These are phyloP conservation scores for Pogonocichla stellata DNA, from an alignment of 2,113 vertebrate genomes.

Conservation along the genomic window DNA sequence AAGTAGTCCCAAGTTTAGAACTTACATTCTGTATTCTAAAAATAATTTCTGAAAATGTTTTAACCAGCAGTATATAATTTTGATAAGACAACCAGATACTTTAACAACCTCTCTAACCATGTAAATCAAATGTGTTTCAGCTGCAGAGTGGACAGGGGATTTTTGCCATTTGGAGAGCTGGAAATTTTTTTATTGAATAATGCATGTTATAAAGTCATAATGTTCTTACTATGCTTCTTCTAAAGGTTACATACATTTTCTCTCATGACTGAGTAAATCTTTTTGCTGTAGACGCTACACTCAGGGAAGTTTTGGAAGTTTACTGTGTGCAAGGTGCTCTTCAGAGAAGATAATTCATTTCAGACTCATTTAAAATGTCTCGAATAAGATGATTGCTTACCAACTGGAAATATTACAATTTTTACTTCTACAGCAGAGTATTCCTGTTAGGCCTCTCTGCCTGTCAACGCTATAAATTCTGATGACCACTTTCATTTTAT, in stretches of 20 bases:
- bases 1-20: neutral
- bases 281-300: neutral
- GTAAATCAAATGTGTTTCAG: neutral
- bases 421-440: neutral
- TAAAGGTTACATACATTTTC: neutral
- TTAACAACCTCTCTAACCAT: neutral
- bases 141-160: neutral
- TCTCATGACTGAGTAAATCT: neutral
- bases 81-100: neutral
- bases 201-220: neutral
- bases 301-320: neutral
- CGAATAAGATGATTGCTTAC: neutral
- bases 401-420: neutral
- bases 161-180: neutral
- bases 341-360: neutral
- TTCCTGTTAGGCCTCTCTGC: neutral
- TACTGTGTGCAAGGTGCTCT: neutral
- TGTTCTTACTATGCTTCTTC: neutral
- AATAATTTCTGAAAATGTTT: neutral
- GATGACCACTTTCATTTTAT: neutral
- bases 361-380: constrained; percentile 8
- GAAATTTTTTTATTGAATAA: neutral
- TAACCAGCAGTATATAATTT: neutral
- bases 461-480: neutral
- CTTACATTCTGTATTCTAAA: neutral